Evolutionary conservation across 2,888 invertebrate genomes (phyloP).

Genomic region (Odontomyia ornata): DNA sequence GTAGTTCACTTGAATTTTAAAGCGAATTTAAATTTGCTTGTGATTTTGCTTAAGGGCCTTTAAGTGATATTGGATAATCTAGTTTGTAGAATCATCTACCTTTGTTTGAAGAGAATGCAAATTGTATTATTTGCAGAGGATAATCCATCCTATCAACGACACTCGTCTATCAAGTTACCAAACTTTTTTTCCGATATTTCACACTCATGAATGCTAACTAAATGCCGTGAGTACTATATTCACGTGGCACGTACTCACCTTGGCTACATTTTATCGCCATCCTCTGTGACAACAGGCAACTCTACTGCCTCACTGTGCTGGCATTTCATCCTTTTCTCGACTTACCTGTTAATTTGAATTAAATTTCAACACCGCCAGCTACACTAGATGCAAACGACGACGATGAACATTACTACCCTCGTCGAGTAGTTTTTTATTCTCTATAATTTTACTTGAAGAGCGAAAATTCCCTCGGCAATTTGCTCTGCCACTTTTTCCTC

Average conservation of each 20-base stretch:
- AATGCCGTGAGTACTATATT: no score
- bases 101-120: no score
- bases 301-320: not conserved
- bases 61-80: no score
- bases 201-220: no score
- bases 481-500: constrained; percentile 1
- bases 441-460: constrained; percentile 1
- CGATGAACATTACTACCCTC: constrained; percentile 1
- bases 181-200: no score
- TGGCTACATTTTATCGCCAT: not conserved
- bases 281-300: not conserved
- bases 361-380: constrained; percentile 32
- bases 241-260: not conserved
- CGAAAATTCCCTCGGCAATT: constrained; percentile 7
- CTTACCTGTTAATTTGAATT: constrained; percentile 37
- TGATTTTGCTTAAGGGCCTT: no score
- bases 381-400: not conserved
- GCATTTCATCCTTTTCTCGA: not conserved
- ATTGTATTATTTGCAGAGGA: no score
- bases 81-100: no score
- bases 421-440: not conserved
- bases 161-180: no score
- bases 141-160: no score
- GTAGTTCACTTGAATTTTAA: no score
- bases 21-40: no score